A percentile compares a stretch with the other conserved stretches of the same genome.
phyloP scores from a whole-genome alignment of 2,888 invertebrate species.

The Autographa gamma region DNA sequence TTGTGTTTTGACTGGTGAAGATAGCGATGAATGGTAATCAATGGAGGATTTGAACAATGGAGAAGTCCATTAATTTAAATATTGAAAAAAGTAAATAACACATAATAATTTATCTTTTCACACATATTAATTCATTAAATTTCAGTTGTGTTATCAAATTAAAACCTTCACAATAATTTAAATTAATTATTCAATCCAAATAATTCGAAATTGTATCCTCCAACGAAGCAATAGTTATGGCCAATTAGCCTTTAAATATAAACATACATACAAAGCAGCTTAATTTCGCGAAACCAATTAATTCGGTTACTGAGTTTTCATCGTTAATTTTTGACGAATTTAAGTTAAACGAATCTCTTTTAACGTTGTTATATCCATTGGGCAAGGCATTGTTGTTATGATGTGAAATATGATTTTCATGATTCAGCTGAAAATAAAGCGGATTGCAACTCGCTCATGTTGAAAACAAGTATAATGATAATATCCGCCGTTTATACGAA shows the following conservation, averaged over 20 bases:
- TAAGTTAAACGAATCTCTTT: constrained; percentile 54
- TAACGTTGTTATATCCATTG: constrained; percentile 55
- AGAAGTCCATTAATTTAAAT: too few species aligned
- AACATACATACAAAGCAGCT: constrained; percentile 15
- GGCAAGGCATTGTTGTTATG: constrained; percentile 57
- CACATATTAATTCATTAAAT: neutral
- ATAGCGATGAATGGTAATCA: too few species aligned
- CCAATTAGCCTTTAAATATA: constrained; percentile 13
- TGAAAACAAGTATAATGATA: constrained; percentile 55
- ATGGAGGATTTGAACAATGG: too few species aligned
- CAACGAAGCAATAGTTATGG: neutral
- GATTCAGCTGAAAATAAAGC: constrained; percentile 60
- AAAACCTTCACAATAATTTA: neutral
- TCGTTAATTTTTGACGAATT: constrained; percentile 40
- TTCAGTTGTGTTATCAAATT: neutral
- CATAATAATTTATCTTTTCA: too few species aligned
- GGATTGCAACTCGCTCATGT: constrained; percentile 52
- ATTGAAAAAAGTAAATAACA: too few species aligned
- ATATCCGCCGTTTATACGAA: constrained; percentile 26
- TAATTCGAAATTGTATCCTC: neutral
- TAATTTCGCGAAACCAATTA: constrained; percentile 19
- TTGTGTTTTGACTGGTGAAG: too few species aligned
- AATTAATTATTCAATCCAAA: neutral
- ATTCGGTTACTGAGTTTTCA: constrained; percentile 29
- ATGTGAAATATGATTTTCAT: constrained; percentile 62